Conservation (phyloP, 2,113 vertebrate genomes). For the Zosterops hypoxanthus region DNA sequence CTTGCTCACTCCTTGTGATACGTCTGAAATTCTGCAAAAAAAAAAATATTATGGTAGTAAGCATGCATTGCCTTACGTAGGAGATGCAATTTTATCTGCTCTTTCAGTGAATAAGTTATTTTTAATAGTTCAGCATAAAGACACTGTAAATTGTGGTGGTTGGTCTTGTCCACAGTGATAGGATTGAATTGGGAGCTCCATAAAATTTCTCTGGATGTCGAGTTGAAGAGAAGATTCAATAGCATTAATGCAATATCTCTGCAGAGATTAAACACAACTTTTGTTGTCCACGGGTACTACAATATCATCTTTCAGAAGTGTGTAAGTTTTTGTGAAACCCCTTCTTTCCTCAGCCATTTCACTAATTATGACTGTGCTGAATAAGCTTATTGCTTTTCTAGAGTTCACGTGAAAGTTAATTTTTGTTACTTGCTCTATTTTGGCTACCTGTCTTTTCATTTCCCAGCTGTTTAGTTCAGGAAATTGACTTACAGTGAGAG, state of each 20-base stretch:
- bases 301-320: background rate
- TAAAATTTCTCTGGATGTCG: background rate
- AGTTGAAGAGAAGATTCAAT: background rate
- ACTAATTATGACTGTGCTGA: background rate
- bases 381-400: background rate
- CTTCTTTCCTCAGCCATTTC: background rate
- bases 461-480: background rate
- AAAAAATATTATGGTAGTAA: background rate
- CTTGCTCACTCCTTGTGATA: background rate
- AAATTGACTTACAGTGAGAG: background rate
- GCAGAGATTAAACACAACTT: background rate
- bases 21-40: background rate
- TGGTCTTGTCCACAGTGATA: background rate
- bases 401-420: background rate
- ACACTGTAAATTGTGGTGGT: background rate
- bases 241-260: background rate
- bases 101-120: background rate
- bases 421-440: background rate
- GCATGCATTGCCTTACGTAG: background rate
- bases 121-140: background rate
- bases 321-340: background rate
- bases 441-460: background rate
- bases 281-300: background rate
- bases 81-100: background rate
- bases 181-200: background rate